Conservation (phyloP, 2,113 vertebrate genomes). For the Coracopsis vasa region DNA sequence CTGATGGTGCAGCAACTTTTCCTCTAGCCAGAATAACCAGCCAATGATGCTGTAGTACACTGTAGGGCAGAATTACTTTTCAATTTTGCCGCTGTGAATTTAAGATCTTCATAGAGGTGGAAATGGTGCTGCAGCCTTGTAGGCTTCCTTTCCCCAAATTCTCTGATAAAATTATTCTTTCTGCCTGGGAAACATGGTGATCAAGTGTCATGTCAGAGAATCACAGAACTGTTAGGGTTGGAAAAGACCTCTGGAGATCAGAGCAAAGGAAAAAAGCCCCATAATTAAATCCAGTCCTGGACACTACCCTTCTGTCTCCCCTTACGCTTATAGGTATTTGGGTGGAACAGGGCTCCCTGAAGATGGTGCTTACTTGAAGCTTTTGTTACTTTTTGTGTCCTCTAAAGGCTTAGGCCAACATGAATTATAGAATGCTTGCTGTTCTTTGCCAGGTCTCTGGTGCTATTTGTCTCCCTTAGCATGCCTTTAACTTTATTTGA, state of each 20-base stretch:
- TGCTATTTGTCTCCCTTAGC: not conserved
- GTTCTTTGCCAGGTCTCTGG: not conserved
- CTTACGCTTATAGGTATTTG: not conserved
- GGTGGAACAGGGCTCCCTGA: not conserved
- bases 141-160: not conserved
- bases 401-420: not conserved
- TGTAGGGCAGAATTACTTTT: not conserved
- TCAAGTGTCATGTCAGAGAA: rapidly evolving
- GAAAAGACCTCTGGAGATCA: not conserved
- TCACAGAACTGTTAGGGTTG: not conserved
- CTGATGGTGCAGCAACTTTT: not conserved
- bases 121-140: not conserved
- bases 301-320: not conserved
- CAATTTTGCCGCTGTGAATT: not conserved
- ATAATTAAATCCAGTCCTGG: not conserved
- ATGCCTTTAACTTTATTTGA: not conserved
- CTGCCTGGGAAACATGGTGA: not conserved
- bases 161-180: not conserved
- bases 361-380: rapidly evolving
- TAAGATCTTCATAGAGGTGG: not conserved
- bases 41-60: rapidly evolving
- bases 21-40: not conserved
- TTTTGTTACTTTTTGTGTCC: not conserved
- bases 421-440: not conserved
- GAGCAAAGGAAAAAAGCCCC: not conserved